Evolutionary conservation across 2,113 vertebrate species (phyloP).

Genomic region (Acanthochromis polyacanthus): DNA sequence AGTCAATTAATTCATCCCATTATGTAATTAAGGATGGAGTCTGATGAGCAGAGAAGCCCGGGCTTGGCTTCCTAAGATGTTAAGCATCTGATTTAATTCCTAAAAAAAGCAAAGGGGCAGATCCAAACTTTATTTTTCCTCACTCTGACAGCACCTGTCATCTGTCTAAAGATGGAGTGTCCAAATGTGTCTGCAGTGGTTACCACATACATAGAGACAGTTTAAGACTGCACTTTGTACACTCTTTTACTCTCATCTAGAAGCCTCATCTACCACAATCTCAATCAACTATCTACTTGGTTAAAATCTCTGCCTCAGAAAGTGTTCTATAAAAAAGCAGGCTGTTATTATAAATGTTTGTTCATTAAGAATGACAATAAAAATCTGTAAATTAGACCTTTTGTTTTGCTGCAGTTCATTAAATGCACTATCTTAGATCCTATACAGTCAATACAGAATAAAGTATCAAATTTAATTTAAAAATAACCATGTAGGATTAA

Average conservation of each 20-base stretch:
- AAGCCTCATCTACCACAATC: not conserved
- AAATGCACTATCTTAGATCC: not conserved
- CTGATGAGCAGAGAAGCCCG: slow-evolving; percentile 50
- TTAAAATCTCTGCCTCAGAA: not conserved
- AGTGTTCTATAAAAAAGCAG: not conserved
- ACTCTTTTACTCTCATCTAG: not conserved
- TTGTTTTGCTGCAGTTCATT: not conserved
- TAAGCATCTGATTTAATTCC: slow-evolving; percentile 63
- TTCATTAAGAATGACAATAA: not conserved
- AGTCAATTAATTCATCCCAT: slow-evolving; percentile 80
- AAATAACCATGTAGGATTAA: not conserved
- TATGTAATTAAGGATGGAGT: slow-evolving; percentile 78
- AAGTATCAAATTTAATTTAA: too few species aligned
- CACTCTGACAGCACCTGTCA: not conserved
- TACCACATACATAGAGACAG: not conserved
- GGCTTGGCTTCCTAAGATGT: slow-evolving; percentile 58
- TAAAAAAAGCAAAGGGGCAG: slow-evolving; percentile 39
- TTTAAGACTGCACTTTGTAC: not conserved
- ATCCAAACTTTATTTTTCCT: slow-evolving; percentile 3
- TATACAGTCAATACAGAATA: not conserved
- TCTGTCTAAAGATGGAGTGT: not conserved
- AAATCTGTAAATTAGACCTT: not conserved
- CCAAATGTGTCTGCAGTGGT: not conserved
- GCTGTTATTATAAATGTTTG: not conserved
- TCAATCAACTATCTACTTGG: too few species aligned